phyloP scores from a whole-genome alignment of 2,888 invertebrate species.

The Nephrotoma flavescens region DNA sequence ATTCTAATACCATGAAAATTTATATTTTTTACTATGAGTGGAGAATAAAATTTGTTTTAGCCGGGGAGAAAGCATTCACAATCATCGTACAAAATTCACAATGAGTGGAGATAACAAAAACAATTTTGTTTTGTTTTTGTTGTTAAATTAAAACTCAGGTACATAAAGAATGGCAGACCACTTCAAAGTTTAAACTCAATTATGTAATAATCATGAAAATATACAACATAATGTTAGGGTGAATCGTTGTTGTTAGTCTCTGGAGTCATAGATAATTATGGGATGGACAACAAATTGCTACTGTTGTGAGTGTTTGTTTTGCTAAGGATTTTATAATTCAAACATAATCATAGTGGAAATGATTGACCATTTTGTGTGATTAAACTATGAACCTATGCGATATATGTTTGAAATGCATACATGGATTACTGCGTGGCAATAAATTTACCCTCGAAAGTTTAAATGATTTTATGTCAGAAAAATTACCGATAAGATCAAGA shows the following conservation, averaged over 20 bases:
- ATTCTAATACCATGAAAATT: background rate
- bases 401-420: background rate
- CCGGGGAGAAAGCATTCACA: background rate
- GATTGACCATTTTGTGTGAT: background rate
- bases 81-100: background rate
- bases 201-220: background rate
- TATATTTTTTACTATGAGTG: background rate
- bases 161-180: background rate
- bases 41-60: background rate
- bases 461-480: no score
- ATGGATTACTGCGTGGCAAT: background rate
- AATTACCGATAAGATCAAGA: no score
- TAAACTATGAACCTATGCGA: background rate
- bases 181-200: constrained; percentile 4
- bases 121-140: background rate
- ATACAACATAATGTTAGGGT: background rate
- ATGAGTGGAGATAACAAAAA: background rate
- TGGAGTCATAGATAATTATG: background rate
- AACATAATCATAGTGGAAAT: background rate
- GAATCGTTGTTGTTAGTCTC: background rate
- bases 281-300: background rate
- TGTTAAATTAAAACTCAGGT: background rate
- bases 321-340: background rate
- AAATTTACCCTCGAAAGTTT: no score
- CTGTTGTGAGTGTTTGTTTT: background rate